These are phyloP conservation scores for Drosophila suzukii DNA, from an alignment of 1,140 invertebrate genomes.

Conservation along the genomic window DNA sequence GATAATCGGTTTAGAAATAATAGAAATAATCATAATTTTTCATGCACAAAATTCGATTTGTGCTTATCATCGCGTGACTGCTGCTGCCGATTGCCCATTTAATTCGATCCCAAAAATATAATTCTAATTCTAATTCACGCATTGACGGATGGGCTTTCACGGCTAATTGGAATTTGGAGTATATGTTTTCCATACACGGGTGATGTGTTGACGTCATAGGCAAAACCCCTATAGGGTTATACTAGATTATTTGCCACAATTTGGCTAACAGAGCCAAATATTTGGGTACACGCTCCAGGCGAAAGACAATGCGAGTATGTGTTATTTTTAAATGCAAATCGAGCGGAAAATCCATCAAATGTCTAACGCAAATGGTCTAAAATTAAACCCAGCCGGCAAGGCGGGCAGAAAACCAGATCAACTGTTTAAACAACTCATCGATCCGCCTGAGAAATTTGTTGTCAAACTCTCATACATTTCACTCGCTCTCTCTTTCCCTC, in stretches of 20 bases:
- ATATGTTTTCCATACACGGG: neutral
- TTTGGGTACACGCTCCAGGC: constrained; percentile 48
- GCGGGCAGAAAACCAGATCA: constrained; percentile 33
- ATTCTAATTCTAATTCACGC: constrained; percentile 18
- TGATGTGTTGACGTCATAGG: constrained; percentile 28
- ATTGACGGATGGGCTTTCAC: constrained; percentile 30
- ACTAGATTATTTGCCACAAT: neutral
- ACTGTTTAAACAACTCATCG: constrained; percentile 73
- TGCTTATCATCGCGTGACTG: constrained; percentile 77
- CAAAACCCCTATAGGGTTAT: constrained; percentile 35
- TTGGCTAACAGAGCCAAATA: constrained; percentile 40
- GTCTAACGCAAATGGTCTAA: constrained; percentile 58
- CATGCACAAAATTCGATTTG: constrained; percentile 74
- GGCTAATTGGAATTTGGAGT: constrained; percentile 45
- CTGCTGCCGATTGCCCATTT: constrained; percentile 14
- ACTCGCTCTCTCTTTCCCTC: neutral
- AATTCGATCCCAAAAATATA: constrained; percentile 21
- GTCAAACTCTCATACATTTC: neutral
- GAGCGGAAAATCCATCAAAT: constrained; percentile 55
- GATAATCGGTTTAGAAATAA: constrained; percentile 51
- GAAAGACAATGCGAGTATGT: constrained; percentile 25
- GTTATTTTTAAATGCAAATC: constrained; percentile 58
- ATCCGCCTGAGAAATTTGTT: constrained; percentile 22
- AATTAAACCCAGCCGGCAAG: constrained; percentile 52
- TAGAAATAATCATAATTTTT: constrained; percentile 53